Conservation (phyloP, 2,113 vertebrate genomes). For the Lonchura striata region DNA sequence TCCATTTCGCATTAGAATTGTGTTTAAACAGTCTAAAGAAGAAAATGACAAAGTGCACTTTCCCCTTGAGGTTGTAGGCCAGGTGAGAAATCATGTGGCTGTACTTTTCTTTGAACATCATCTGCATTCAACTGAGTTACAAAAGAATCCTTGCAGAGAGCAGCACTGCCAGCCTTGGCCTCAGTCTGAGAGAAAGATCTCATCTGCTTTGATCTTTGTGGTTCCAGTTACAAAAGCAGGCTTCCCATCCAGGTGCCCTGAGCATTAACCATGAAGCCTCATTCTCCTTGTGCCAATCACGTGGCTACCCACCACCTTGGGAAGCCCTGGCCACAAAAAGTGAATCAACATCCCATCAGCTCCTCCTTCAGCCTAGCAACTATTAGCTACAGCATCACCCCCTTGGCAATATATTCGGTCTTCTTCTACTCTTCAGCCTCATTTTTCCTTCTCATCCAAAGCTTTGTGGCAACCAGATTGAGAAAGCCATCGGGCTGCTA, state of each 20-base stretch:
- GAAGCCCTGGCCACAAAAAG: neutral
- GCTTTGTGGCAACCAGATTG: neutral
- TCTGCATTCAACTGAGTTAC: neutral
- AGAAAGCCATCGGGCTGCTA: fast-evolving
- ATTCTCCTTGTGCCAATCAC: neutral
- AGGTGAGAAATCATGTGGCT: neutral
- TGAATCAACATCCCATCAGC: neutral
- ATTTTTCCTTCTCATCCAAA: neutral
- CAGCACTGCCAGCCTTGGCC: neutral
- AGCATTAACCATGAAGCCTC: neutral
- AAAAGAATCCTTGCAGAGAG: neutral
- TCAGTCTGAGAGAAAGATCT: neutral
- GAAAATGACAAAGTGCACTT: neutral
- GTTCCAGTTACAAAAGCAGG: neutral
- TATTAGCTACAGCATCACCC: neutral
- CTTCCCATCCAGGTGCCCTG: neutral
- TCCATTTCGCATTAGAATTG: neutral
- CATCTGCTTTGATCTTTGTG: neutral
- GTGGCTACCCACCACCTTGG: neutral
- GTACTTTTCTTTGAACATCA: neutral
- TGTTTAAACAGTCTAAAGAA: neutral
- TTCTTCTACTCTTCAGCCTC: neutral
- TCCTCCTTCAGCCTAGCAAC: neutral
- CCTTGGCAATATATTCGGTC: neutral
- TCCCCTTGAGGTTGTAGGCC: neutral